Percentiles rank a stretch among this genome's conserved stretches.
Evolutionary conservation across 2,113 vertebrate species (phyloP).

Genomic region (Isichthys henryi): DNA sequence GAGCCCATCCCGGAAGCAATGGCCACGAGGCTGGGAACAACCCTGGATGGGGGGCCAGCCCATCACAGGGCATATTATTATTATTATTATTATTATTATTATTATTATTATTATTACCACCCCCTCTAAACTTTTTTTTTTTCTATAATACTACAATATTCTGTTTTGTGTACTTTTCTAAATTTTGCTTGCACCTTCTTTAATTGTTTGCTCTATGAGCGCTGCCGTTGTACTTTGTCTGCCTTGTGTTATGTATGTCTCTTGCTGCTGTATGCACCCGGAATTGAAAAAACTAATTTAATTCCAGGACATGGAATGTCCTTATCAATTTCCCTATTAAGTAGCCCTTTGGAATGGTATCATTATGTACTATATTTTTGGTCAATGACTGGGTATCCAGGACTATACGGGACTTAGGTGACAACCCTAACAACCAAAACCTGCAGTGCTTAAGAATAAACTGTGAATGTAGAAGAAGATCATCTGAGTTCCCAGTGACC

Average conservation of each 20-base stretch:
- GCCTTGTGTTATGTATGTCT: background rate
- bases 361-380: no score
- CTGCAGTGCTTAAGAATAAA: background rate
- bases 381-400: no score
- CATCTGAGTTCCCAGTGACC: background rate
- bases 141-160: background rate
- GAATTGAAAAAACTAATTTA: background rate
- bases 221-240: background rate
- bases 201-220: background rate
- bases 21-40: no score
- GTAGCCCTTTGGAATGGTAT: no score
- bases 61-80: no score
- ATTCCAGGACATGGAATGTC: no score
- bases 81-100: no score
- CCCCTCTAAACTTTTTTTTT: background rate
- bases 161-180: background rate
- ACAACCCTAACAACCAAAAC: background rate
- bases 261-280: background rate
- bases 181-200: background rate
- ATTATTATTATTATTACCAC: background rate
- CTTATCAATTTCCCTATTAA: no score
- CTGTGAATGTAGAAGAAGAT: background rate
- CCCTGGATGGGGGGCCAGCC: no score
- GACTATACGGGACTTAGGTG: no score
- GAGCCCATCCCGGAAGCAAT: no score